Base-by-base conservation (phyloP, 2,113 vertebrate genomes). In the Thymallus thymallus region DNA sequence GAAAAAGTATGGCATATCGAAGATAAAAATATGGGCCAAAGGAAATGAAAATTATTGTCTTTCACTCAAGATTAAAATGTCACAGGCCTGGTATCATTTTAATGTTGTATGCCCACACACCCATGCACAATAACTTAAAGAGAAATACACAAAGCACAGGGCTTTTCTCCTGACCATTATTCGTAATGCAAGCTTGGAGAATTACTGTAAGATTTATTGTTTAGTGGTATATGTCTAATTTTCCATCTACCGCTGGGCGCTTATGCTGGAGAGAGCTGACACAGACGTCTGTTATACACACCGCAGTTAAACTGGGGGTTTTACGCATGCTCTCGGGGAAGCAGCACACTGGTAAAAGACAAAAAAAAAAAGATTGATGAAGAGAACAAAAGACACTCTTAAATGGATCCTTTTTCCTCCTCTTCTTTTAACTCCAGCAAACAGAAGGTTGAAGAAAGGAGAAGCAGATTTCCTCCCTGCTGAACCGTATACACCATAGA, bases 141-240 rank as follows among this genome's bases (percentile, higher is more conserved):
- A 84, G 77, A 88, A 88, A 90, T 85, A 82, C 68, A 81, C 78
- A 85, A 84, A 91, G 63, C 65, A 89, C 89, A 89, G 78, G 72
- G 66, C 71, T 84, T 85, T 91, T 92, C 86, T 88, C 78, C 70
- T 75, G 87, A 86, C 80, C 84, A 91, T 84, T 90, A 81, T 3
- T 9, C 75, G 89, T 88, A 92, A 92, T 85, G 88, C 85, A 89
- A 88, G 86, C 84, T 89, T 80, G 58, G 84, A 90, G 91, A 94
- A 94, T 93, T 91, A 95, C 90, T 93, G 82, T 89, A 80, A 91
- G 91, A 94, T 88, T 93, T 94, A 94, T 91, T 92, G 91, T 90
- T 86, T 80, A 77, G 87, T 80, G 85, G 82, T 91, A 86, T 86
- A 87, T 88, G 91, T 92, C 90, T 93, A 86, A 90, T 94, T 95